Conservation (phyloP, 1,140 invertebrate genomes). For the Probaryconus sp. region DNA sequence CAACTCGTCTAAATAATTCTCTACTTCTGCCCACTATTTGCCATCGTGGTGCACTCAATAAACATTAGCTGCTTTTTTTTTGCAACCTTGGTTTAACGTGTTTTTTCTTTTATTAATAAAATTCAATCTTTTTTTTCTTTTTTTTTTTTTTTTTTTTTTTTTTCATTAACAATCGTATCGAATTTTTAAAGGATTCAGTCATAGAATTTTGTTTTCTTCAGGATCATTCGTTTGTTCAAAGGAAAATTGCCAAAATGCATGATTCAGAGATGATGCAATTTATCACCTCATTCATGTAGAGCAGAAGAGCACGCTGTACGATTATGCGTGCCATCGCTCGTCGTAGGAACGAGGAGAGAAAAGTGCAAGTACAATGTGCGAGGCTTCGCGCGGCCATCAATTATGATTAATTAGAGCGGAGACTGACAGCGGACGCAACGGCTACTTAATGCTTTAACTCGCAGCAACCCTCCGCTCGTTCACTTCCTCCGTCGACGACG, state of each 20-base stretch:
- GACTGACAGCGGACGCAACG: slow-evolving; percentile 78
- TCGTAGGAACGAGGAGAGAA: slow-evolving; percentile 45
- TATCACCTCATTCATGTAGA: slow-evolving; percentile 5
- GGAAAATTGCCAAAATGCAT: too few relatives aligned
- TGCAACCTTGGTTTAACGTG: background rate
- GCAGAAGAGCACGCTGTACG: background rate
- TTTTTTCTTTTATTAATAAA: background rate
- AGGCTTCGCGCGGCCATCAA: slow-evolving; percentile 77
- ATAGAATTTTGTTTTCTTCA: too few relatives aligned
- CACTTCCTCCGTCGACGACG: slow-evolving; percentile 67
- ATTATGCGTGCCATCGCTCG: slow-evolving; percentile 33
- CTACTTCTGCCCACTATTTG: slow-evolving; percentile 60
- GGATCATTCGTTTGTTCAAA: too few relatives aligned
- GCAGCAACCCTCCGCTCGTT: slow-evolving; percentile 67
- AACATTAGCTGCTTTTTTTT: background rate
- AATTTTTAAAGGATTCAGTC: too few relatives aligned
- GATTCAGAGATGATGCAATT: too few relatives aligned
- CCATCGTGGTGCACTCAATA: slow-evolving; percentile 6
- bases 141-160: too few relatives aligned
- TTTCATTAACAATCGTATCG: too few relatives aligned
- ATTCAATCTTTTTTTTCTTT: too few relatives aligned
- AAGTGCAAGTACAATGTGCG: slow-evolving; percentile 69
- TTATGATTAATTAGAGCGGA: slow-evolving; percentile 79
- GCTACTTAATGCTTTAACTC: slow-evolving; percentile 76
- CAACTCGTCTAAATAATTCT: slow-evolving; percentile 74